These are phyloP conservation scores for Eupithecia subumbrata DNA, from an alignment of 2,888 invertebrate species.

Conservation along the genomic window DNA sequence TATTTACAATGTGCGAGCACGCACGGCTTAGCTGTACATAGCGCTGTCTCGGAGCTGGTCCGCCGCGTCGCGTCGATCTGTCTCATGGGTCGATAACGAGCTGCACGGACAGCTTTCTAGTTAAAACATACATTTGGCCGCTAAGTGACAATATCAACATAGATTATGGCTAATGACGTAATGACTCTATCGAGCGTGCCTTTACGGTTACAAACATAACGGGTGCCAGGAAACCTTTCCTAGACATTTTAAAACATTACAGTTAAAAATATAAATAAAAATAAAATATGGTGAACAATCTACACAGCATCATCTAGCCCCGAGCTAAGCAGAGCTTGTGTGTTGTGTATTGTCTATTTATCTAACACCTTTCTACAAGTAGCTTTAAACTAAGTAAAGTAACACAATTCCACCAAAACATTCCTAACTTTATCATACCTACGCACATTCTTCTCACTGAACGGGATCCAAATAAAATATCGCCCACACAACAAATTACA, in stretches of 20 bases:
- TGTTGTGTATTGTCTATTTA: neutral
- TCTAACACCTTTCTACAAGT: neutral
- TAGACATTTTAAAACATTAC: neutral
- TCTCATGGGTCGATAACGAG: slow-evolving; percentile 29
- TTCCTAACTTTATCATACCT: neutral
- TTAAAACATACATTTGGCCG: slow-evolving; percentile 35
- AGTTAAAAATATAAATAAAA: neutral
- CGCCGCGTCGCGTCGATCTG: slow-evolving; percentile 23
- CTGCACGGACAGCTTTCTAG: slow-evolving; percentile 37
- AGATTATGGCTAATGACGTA: slow-evolving; percentile 51
- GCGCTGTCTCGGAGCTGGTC: slow-evolving; percentile 17
- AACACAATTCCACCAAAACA: neutral
- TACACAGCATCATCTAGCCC: no score
- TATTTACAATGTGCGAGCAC: neutral
- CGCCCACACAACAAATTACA: slow-evolving; percentile 10
- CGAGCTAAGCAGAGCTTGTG: neutral
- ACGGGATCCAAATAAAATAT: neutral
- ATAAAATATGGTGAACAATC: no score
- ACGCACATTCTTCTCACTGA: slow-evolving; percentile 10
- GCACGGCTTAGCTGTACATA: slow-evolving; percentile 13
- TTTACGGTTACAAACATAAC: slow-evolving; percentile 17
- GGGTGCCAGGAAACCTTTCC: neutral
- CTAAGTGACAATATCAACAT: slow-evolving; percentile 50
- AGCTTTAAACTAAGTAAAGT: neutral
- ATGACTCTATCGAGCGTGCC: slow-evolving; percentile 51